Conservation (phyloP, 2,797 vertebrate species). For the Serranus cabrilla region DNA sequence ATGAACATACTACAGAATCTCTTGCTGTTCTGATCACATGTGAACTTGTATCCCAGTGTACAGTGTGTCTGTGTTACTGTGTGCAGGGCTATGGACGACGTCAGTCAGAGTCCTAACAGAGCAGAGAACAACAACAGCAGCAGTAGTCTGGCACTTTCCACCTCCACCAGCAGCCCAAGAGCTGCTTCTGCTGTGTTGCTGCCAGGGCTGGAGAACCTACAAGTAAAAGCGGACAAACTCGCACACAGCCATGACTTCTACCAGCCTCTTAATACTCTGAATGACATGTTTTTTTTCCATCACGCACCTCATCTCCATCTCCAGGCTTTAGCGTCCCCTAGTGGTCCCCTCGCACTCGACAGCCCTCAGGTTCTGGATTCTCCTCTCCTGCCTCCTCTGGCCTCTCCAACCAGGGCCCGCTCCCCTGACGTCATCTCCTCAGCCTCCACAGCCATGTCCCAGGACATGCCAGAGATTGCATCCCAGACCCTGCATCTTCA, state of each 20-base stretch:
- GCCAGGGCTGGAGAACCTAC: slow-evolving; percentile 89
- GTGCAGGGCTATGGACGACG: slow-evolving; percentile 90
- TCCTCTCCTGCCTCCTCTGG: slow-evolving; percentile 89
- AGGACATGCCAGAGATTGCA: slow-evolving; percentile 97
- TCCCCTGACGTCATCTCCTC: slow-evolving; percentile 99
- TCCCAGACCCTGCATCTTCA: slow-evolving; percentile 91
- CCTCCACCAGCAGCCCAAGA: slow-evolving; percentile 87
- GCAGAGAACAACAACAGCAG: slow-evolving; percentile 80
- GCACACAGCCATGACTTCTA: no score
- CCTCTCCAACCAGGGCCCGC: slow-evolving; percentile 94
- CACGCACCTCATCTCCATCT: slow-evolving; percentile 15
- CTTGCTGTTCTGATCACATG: not conserved
- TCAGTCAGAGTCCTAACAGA: slow-evolving; percentile 90
- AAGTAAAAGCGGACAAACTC: slow-evolving; percentile 77
- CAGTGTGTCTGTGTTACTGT: slow-evolving; percentile 14
- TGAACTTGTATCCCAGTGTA: slow-evolving; percentile 4
- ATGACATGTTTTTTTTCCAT: not conserved
- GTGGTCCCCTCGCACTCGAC: slow-evolving; percentile 86
- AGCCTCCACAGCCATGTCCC: slow-evolving; percentile 95
- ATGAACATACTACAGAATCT: not conserved
- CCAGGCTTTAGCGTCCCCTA: slow-evolving; percentile 80
- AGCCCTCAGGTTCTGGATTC: slow-evolving; percentile 89
- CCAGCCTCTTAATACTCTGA: not conserved
- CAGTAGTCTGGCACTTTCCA: slow-evolving; percentile 78
- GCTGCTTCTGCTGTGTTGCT: slow-evolving; percentile 89